phyloP scores from a whole-genome alignment of 35 echinoderm and acorn worm species.

The Strongylocentrotus purpuratus region DNA sequence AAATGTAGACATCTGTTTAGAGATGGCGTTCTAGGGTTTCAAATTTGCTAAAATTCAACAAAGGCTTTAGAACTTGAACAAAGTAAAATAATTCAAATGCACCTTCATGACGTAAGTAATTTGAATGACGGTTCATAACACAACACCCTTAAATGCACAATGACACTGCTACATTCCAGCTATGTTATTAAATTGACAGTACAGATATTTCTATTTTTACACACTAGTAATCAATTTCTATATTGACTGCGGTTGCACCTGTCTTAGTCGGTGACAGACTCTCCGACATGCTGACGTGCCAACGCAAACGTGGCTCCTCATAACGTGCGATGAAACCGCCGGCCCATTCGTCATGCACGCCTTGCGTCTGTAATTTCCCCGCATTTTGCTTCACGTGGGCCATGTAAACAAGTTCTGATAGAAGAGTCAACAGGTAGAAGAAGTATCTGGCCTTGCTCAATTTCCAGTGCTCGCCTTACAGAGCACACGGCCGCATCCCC shows the following conservation, averaged over 20 bases:
- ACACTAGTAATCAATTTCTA: slow-evolving; percentile 10
- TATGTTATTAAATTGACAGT: neutral
- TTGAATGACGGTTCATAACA: neutral
- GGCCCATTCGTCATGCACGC: neutral
- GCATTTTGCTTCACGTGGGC: neutral
- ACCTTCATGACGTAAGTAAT: neutral
- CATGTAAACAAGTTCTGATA: neutral
- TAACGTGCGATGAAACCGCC: neutral
- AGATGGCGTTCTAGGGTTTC: neutral
- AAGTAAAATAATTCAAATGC: neutral
- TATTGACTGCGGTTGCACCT: neutral
- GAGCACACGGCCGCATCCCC: neutral
- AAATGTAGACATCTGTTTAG: neutral
- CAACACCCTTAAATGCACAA: too few relatives aligned
- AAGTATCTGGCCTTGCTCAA: neutral
- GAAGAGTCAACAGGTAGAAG: neutral
- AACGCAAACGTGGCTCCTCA: neutral
- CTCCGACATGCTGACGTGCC: neutral
- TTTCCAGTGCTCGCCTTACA: neutral
- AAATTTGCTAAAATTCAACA: neutral
- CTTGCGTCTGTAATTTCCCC: neutral
- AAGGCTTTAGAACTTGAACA: neutral
- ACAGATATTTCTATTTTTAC: neutral
- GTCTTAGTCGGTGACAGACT: neutral
- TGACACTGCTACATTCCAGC: neutral